Conservation (phyloP, 2,113 vertebrate genomes). For the Theropithecus gelada region DNA sequence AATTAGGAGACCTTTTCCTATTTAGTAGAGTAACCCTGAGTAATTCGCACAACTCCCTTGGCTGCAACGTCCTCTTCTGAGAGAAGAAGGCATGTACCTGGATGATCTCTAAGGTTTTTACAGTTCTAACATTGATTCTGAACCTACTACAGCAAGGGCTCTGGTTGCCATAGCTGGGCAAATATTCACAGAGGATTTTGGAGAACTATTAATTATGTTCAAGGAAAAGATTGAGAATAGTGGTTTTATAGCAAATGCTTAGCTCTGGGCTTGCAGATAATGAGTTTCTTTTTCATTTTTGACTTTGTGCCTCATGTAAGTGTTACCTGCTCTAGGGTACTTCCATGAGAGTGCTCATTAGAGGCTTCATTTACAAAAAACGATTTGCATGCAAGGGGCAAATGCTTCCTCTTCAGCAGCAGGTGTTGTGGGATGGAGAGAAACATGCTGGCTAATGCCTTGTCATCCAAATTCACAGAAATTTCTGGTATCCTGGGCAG, state of each 20-base stretch:
- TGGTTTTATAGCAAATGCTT: neutral
- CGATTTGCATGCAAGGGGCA: neutral
- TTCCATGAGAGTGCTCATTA: neutral
- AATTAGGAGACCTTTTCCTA: constrained; percentile 8
- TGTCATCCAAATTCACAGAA: constrained; percentile 46
- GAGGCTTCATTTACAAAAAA: neutral
- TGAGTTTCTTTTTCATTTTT: constrained; percentile 1
- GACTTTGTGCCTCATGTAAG: neutral
- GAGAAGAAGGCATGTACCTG: neutral
- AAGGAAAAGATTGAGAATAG: neutral
- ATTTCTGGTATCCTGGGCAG: constrained; percentile 45
- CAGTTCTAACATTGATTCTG: neutral
- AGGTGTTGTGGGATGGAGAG: constrained; percentile 31
- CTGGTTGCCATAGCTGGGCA: neutral
- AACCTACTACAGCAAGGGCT: neutral
- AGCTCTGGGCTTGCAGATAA: constrained; percentile 4
- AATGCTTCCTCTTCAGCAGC: constrained; percentile 39
- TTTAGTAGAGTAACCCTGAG: neutral
- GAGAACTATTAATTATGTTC: neutral
- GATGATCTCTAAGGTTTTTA: neutral
- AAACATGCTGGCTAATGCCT: constrained; percentile 3
- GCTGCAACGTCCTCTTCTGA: neutral
- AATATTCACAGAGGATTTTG: constrained; percentile 36
- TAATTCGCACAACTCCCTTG: neutral
- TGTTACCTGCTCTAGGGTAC: constrained; percentile 37